A percentile compares a stretch with the other conserved stretches of the same genome.
Conservation (phyloP, 2,888 invertebrate genomes). For the Cephus sareptanus region DNA sequence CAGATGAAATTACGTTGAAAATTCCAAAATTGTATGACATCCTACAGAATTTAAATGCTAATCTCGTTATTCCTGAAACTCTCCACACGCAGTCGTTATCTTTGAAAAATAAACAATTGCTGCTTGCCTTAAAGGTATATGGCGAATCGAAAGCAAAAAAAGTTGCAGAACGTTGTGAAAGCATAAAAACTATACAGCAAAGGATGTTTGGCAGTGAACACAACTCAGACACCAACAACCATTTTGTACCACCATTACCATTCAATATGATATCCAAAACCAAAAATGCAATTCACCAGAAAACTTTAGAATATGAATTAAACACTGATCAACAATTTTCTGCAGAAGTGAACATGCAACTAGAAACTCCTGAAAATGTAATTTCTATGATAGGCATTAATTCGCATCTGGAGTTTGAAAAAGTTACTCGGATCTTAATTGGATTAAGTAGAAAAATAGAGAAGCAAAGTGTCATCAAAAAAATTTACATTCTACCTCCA, state of each 20-base stretch:
- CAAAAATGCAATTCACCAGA: not conserved
- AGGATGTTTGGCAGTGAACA: conserved; percentile 44
- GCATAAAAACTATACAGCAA: conserved; percentile 34
- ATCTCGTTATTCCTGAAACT: conserved; percentile 41
- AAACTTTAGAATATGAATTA: conserved; percentile 29
- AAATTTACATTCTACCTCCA: conserved; percentile 31
- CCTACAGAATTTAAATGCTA: conserved; percentile 50
- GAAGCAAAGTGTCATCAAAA: conserved; percentile 3
- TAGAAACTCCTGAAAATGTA: conserved; percentile 33
- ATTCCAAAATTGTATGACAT: conserved; percentile 64
- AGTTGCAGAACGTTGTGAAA: conserved; percentile 15
- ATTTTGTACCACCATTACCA: conserved; percentile 48
- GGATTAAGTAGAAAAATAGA: not conserved
- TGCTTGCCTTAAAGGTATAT: conserved; percentile 31
- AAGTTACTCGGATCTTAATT: conserved; percentile 5
- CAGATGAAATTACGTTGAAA: conserved; percentile 59
- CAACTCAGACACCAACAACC: conserved; percentile 12
- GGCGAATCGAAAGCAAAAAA: not conserved
- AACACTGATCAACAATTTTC: conserved; percentile 19
- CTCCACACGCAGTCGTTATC: conserved; percentile 31
- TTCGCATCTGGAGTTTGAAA: conserved; percentile 20
- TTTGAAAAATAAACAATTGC: conserved; percentile 45
- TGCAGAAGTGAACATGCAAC: conserved; percentile 18
- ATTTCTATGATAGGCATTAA: conserved; percentile 29
- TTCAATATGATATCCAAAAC: conserved; percentile 26